Conservation (phyloP, 2,797 vertebrate species). For the Cercopithecus neglectus region DNA sequence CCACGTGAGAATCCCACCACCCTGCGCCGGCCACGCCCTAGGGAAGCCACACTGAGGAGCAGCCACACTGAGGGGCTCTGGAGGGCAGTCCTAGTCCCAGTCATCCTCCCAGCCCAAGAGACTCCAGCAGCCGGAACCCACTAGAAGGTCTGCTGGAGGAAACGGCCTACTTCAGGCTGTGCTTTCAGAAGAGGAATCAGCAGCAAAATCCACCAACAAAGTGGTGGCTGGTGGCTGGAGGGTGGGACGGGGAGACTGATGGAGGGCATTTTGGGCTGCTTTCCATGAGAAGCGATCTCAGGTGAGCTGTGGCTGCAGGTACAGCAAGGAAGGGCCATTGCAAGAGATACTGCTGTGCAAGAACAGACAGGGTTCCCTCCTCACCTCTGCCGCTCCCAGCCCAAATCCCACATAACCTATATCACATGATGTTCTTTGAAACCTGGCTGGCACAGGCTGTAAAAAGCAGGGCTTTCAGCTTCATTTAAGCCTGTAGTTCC, state of each 20-base stretch:
- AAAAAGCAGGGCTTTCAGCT: not conserved
- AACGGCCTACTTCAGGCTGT: not conserved
- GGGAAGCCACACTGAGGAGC: not conserved
- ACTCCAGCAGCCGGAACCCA: not conserved
- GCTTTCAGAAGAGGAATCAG: not conserved
- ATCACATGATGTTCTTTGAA: not conserved
- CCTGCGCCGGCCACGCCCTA: not conserved
- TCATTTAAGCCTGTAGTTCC: not conserved
- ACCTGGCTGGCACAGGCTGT: not conserved
- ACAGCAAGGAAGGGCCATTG: not conserved
- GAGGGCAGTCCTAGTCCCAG: too few relatives aligned
- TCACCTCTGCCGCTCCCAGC: not conserved
- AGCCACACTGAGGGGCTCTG: fast-evolving
- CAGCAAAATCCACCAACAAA: not conserved
- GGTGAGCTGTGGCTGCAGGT: not conserved
- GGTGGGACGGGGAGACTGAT: not conserved
- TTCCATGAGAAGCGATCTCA: not conserved
- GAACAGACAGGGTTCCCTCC: not conserved
- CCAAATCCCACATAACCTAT: not conserved
- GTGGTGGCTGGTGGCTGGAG: not conserved
- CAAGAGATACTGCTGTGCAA: not conserved
- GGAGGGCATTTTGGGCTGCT: not conserved
- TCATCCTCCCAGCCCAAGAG: not conserved
- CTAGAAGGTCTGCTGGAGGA: not conserved
- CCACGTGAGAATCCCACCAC: not conserved